Percentiles rank a stretch among this genome's conserved stretches.
Conservation (phyloP, 2,797 vertebrate species). For the Tragopan temminckii region DNA sequence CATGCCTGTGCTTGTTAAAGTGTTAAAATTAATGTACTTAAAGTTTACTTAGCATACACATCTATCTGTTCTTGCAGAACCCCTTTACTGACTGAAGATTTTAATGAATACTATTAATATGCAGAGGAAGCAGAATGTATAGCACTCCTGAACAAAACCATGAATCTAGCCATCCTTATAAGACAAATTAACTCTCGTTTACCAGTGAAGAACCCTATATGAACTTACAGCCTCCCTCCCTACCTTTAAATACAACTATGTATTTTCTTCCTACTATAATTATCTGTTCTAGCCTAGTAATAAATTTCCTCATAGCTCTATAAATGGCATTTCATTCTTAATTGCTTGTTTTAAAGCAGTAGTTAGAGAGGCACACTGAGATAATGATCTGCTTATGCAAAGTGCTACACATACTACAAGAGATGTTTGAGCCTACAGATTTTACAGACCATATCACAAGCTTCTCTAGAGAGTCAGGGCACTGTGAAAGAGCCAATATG, state of each 20-base stretch:
- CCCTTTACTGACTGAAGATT: conserved; percentile 20
- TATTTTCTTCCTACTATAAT: neutral
- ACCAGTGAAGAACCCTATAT: neutral
- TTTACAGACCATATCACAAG: neutral
- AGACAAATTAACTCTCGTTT: neutral
- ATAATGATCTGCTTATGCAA: neutral
- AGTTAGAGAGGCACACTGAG: neutral
- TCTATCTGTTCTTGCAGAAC: conserved; percentile 50
- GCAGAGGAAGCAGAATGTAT: neutral
- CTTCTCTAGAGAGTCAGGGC: neutral
- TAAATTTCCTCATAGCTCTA: neutral
- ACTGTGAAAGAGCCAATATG: neutral
- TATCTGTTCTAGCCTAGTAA: neutral
- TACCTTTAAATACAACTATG: neutral
- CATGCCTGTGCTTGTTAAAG: conserved; percentile 37
- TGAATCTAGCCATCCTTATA: neutral
- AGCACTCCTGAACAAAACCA: conserved; percentile 1
- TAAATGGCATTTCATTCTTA: neutral
- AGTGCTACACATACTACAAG: neutral
- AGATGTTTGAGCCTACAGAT: neutral
- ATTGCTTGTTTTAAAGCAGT: neutral
- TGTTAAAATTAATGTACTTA: conserved; percentile 69
- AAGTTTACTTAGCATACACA: conserved; percentile 58
- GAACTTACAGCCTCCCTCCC: neutral
- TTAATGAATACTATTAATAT: conserved; percentile 61